phyloP scores from a whole-genome alignment of 2,113 vertebrate genomes.

The Clarias macrocephalus region DNA sequence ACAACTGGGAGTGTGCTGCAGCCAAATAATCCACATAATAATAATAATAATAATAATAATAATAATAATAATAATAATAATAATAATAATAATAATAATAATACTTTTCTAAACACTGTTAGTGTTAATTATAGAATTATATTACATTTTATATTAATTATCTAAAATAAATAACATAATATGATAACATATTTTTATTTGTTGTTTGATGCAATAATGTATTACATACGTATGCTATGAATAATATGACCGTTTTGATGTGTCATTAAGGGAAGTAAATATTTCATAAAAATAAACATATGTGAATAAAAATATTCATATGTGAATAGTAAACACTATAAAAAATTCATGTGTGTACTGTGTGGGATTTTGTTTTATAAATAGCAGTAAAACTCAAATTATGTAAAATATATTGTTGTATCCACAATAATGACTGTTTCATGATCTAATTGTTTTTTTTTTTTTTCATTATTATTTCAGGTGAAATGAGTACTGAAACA shows the following conservation, averaged over 20 bases:
- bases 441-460: constrained; percentile 8
- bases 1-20: too few species aligned
- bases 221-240: not conserved
- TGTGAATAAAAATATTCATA: too few species aligned
- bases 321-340: not conserved
- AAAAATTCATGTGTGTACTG: not conserved
- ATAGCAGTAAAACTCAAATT: not conserved
- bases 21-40: too few species aligned
- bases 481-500: constrained; percentile 63
- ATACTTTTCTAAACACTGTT: not conserved
- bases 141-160: not conserved
- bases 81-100: not conserved
- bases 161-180: not conserved
- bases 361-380: not conserved
- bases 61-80: too few species aligned
- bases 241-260: not conserved
- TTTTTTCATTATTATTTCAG: constrained; percentile 59
- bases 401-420: not conserved
- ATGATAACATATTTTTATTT: not conserved
- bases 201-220: not conserved
- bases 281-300: not conserved
- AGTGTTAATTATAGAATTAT: not conserved
- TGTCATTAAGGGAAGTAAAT: not conserved
- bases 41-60: too few species aligned
- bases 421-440: not conserved